Base-by-base conservation (phyloP, 2,113 vertebrate species). In the Saguinus imperator region DNA sequence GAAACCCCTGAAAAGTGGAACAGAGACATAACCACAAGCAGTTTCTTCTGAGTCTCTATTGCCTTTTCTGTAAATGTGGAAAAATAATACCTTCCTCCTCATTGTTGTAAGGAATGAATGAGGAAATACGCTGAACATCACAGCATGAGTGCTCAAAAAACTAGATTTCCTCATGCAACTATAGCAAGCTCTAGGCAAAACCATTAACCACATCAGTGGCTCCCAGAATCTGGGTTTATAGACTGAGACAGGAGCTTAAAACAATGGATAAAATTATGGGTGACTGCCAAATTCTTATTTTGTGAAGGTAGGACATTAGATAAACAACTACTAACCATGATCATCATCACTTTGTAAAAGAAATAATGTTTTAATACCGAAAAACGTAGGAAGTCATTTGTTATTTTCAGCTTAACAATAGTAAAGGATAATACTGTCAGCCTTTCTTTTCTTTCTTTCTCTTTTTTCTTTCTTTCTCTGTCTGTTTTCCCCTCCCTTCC, bases 111-210 rank as follows among this genome's bases (percentile, higher is more conserved):
- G 23, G 64, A 43, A 73, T 40, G 50, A 68, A 66, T 86, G 82
- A 93, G 48, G 75, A 52, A 87, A 75, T 7, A 45, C 66, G 66
- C 21, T 91, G 66, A 86, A 66, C 11, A 66, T 40, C 4, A 6
- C 37, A 68, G 75, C 80, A 27, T 16, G 5, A 21, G 40, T 35
- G 32, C 45, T 88, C 40, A 52, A 37, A 89, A 90, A 64, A 77
- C 79, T 61, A 77, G 48, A 70, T 77, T 70, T 77, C 57, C 50
- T 84, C 61, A 27, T 6, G 16, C 29, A 64, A 27, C n/a, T 72
- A 79, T 79, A 79, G 87, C 13, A 55, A 89, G 95, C 48, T 80
- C 52, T 37, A 93, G 61, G 91, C n/a, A 77, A 76, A 93, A 88
- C 85, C 37, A 40, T 77, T 88, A 82, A 76, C 48, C 70, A 84